Conservation (phyloP, 2,113 vertebrate species). For the Henicopernis longicauda region DNA sequence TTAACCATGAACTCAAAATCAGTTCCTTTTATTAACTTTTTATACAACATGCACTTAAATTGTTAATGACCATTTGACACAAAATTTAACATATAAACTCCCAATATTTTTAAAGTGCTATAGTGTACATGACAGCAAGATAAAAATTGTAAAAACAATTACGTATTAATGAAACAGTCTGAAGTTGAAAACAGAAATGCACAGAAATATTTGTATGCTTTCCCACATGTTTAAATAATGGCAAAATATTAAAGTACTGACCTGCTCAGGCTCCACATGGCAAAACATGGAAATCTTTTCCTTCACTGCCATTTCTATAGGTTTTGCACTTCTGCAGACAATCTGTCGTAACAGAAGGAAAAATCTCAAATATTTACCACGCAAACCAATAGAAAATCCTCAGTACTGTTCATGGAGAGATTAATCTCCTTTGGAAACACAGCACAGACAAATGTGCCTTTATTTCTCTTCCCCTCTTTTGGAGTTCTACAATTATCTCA, state of each 20-base stretch:
- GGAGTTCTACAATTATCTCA: background rate
- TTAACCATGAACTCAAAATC: background rate
- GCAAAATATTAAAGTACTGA: conserved; percentile 33
- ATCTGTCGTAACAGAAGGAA: conserved; percentile 61
- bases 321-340: conserved; percentile 76
- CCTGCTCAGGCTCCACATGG: conserved; percentile 81
- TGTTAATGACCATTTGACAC: background rate
- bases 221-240: background rate
- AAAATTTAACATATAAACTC: background rate
- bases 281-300: conserved; percentile 85
- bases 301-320: conserved; percentile 80
- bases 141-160: background rate
- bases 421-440: background rate
- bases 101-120: background rate
- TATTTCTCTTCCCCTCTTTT: background rate
- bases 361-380: background rate
- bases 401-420: background rate
- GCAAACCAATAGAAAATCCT: background rate
- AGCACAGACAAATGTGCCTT: background rate
- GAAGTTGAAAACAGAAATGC: background rate
- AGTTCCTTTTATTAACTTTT: background rate
- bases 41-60: background rate
- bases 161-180: background rate
- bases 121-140: background rate
- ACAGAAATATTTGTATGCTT: background rate